phyloP scores from a whole-genome alignment of 2,797 vertebrate species.

The Chaunax sp. region DNA sequence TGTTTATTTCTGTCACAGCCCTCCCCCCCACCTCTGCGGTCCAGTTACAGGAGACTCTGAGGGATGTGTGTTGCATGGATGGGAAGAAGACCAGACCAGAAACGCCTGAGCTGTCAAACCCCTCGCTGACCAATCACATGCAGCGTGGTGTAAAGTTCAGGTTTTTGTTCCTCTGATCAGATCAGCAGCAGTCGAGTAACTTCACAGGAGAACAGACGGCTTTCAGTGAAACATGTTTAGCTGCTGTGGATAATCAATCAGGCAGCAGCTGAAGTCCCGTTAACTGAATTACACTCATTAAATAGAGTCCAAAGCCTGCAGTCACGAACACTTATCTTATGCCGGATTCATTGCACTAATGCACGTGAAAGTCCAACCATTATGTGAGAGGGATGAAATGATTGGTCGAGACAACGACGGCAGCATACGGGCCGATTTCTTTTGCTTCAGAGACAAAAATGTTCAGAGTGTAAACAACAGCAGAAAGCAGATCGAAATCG shows the following conservation, averaged over 20 bases:
- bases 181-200: slow-evolving; percentile 2
- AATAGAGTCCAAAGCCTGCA: slow-evolving; percentile 50
- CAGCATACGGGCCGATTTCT: too few relatives aligned
- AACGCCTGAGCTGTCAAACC: slow-evolving; percentile 5
- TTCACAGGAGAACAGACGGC: slow-evolving; percentile 19
- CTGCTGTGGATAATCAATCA: slow-evolving; percentile 60
- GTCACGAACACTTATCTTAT: slow-evolving; percentile 36
- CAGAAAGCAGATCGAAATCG: neutral
- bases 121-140: too few relatives aligned
- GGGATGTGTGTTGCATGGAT: slow-evolving; percentile 4
- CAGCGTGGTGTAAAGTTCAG: too few relatives aligned
- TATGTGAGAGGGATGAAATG: neutral
- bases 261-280: slow-evolving; percentile 40
- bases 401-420: too few relatives aligned
- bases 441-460: too few relatives aligned
- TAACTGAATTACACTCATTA: slow-evolving; percentile 69
- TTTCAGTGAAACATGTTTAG: slow-evolving; percentile 35
- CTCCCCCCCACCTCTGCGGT: slow-evolving; percentile 72
- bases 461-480: too few relatives aligned
- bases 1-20: slow-evolving; percentile 86
- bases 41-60: slow-evolving; percentile 77
- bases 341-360: slow-evolving; percentile 5
- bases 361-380: slow-evolving; percentile 6
- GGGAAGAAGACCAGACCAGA: slow-evolving; percentile 27
- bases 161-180: neutral